phyloP scores from a whole-genome alignment of 2,113 vertebrate species.

The Aegithalos caudatus region DNA sequence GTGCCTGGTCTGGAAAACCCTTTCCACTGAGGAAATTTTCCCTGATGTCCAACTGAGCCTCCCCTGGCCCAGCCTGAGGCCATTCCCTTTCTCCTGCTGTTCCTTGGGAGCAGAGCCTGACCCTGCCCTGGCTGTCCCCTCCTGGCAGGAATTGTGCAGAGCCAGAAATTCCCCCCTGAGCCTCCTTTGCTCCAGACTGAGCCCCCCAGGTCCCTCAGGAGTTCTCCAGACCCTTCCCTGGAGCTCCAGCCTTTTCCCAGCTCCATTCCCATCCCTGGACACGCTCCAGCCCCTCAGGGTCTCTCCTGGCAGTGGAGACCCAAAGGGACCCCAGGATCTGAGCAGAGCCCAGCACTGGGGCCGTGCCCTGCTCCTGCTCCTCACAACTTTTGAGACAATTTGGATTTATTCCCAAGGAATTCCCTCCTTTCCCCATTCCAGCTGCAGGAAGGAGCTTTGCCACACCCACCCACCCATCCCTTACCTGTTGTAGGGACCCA shows the following conservation, averaged over 20 bases:
- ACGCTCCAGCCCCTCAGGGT: fast-evolving
- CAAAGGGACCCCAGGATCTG: neutral
- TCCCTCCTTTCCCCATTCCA: neutral
- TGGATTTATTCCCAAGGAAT: neutral
- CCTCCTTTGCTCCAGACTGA: neutral
- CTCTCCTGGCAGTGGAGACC: neutral
- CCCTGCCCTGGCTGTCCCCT: neutral
- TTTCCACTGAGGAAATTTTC: neutral
- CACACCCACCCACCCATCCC: neutral
- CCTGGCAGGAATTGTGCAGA: neutral
- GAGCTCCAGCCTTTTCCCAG: neutral
- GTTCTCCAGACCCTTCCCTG: neutral
- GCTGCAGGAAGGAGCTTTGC: no score
- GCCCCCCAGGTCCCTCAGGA: neutral
- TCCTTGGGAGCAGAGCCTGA: neutral
- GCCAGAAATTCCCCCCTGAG: neutral
- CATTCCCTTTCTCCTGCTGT: neutral
- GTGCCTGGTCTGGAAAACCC: neutral
- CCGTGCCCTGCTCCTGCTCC: neutral
- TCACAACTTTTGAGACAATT: fast-evolving
- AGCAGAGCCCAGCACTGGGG: neutral
- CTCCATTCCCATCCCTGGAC: neutral
- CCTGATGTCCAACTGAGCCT: neutral
- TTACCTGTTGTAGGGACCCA: fast-evolving
- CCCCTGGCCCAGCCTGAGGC: neutral